Evolutionary conservation across 2,797 vertebrate genomes (phyloP).

Genomic region (Aplochiton taeniatus): DNA sequence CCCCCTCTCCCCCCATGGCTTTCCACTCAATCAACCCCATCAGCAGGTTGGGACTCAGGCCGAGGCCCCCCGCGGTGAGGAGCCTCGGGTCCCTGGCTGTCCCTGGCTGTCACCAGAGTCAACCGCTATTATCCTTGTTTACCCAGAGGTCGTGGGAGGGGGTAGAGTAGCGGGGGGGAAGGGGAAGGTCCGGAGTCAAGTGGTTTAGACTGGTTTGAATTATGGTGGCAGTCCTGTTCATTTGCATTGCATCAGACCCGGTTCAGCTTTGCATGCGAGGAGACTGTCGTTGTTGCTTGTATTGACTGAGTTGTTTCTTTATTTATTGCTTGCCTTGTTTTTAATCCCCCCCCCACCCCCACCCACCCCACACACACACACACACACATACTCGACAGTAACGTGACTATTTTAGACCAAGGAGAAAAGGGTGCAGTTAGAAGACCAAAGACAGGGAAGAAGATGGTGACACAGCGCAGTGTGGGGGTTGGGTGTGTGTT

Average conservation of each 20-base stretch:
- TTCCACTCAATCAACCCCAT: conserved; percentile 69
- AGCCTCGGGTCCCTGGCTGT: conserved; percentile 56
- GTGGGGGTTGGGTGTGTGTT: no score
- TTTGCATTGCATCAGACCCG: not conserved
- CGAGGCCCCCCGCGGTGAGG: conserved; percentile 44
- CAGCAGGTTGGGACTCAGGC: conserved; percentile 58
- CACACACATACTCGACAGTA: no score
- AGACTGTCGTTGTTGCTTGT: no score
- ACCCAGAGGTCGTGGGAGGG: conserved; percentile 59
- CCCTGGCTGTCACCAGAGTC: conserved; percentile 62
- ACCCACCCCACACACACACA: no score
- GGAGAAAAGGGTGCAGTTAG: no score
- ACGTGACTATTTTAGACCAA: no score
- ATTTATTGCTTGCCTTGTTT: no score
- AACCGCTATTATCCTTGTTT: conserved; percentile 73
- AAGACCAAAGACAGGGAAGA: no score
- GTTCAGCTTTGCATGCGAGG: no score
- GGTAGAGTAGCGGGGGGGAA: not conserved
- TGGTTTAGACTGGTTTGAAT: not conserved
- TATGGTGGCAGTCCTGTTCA: not conserved
- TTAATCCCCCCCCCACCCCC: no score
- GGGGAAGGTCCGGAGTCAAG: not conserved
- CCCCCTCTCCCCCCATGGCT: conserved; percentile 52
- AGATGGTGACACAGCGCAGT: no score
- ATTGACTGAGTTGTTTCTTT: no score